These are phyloP conservation scores for Heteromurus nitidus DNA, from an alignment of 2,888 invertebrate species.

Conservation along the genomic window DNA sequence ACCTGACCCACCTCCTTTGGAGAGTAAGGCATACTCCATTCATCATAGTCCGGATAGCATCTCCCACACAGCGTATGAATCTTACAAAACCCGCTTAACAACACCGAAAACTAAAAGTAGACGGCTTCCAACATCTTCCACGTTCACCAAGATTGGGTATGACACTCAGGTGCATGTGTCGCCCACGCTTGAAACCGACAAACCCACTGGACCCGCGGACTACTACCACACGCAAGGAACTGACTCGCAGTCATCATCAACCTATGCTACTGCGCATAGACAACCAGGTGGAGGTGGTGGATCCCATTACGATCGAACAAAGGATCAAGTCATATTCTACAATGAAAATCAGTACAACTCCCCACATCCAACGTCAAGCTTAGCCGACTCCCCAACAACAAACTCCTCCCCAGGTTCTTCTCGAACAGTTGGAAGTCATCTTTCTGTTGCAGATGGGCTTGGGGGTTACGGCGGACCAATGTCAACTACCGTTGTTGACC, in stretches of 20 bases:
- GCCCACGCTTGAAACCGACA: slow-evolving; percentile 11
- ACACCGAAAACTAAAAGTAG: slow-evolving; percentile 33
- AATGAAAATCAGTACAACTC: slow-evolving; percentile 37
- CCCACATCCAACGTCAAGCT: background rate
- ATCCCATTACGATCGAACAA: slow-evolving; percentile 64
- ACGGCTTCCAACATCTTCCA: slow-evolving; percentile 6
- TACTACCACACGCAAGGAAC: slow-evolving; percentile 17
- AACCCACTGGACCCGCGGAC: slow-evolving; percentile 16
- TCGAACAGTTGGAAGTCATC: slow-evolving; percentile 28
- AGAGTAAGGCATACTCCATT: slow-evolving; percentile 40
- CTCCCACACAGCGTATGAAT: slow-evolving; percentile 8
- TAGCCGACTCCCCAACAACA: background rate
- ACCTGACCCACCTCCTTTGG: slow-evolving; percentile 14
- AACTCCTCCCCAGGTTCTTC: slow-evolving; percentile 19
- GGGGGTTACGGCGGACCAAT: slow-evolving; percentile 20
- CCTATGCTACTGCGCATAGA: background rate
- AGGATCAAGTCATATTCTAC: slow-evolving; percentile 53
- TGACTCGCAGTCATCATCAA: slow-evolving; percentile 19
- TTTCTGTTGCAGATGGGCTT: slow-evolving; percentile 14
- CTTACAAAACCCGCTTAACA: slow-evolving; percentile 24
- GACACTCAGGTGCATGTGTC: background rate
- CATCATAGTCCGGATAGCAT: background rate
- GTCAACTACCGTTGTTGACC: background rate
- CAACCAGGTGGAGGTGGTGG: background rate
- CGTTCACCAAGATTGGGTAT: background rate